Percentiles rank a stretch among this genome's conserved stretches.
phyloP scores from a whole-genome alignment of 1,140 invertebrate genomes.

The Listronotus bonariensis region DNA sequence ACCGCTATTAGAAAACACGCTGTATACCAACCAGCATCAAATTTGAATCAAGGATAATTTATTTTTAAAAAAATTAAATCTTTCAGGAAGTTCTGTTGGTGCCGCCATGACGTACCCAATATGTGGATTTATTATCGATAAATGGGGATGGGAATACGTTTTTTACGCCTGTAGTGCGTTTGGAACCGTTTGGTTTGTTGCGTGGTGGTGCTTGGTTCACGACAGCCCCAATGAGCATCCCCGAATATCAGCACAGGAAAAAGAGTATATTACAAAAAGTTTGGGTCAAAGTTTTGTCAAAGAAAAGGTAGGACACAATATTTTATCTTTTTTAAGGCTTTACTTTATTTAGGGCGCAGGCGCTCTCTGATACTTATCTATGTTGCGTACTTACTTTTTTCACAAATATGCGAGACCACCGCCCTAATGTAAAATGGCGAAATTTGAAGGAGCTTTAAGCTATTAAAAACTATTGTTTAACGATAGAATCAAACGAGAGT shows the following conservation, averaged over 20 bases:
- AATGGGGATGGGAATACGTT: constrained; percentile 73
- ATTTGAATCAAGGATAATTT: too few species aligned
- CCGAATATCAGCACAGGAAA: constrained; percentile 71
- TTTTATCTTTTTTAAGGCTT: too few species aligned
- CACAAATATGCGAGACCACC: too few species aligned
- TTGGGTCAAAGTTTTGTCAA: constrained; percentile 59
- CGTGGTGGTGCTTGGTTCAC: constrained; percentile 67
- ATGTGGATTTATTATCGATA: constrained; percentile 68
- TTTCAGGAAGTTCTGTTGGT: constrained; percentile 68
- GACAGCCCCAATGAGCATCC: constrained; percentile 76
- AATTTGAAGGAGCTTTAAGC: too few species aligned
- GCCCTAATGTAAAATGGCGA: too few species aligned
- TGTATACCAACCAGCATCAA: too few species aligned
- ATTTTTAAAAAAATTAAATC: constrained; percentile 8
- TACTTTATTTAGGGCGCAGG: too few species aligned
- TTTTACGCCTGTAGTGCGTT: constrained; percentile 73
- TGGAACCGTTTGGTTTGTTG: constrained; percentile 69
- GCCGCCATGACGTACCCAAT: constrained; percentile 72
- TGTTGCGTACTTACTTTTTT: too few species aligned
- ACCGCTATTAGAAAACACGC: too few species aligned
- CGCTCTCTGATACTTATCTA: too few species aligned
- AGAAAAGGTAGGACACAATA: constrained; percentile 54
- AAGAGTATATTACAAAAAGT: constrained; percentile 61
- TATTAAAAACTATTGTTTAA: too few species aligned
- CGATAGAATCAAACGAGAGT: too few species aligned